These are phyloP conservation scores for Mylabris sibirica DNA, from an alignment of 2,888 invertebrate genomes.

Conservation along the genomic window DNA sequence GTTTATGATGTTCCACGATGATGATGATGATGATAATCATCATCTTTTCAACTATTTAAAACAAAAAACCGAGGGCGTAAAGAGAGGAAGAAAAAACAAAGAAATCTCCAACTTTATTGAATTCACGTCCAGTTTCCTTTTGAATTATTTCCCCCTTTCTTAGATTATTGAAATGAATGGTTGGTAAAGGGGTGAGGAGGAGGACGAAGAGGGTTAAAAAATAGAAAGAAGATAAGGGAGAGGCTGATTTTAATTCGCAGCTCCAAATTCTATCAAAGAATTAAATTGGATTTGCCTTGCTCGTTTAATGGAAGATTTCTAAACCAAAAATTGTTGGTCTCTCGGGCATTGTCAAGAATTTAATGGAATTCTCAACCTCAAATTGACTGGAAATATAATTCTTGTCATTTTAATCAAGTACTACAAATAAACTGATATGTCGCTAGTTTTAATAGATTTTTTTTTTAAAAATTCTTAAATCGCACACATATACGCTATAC, in stretches of 20 bases:
- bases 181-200: constrained; percentile 22
- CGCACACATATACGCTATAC: background rate
- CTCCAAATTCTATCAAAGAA: constrained; percentile 44
- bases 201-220: too few species aligned
- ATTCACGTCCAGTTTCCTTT: background rate
- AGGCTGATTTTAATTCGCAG: constrained; percentile 32
- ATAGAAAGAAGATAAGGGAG: too few species aligned
- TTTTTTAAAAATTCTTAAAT: too few species aligned
- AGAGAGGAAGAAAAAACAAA: background rate
- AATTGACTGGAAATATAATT: constrained; percentile 47
- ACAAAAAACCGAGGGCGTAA: constrained; percentile 21
- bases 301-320: constrained; percentile 48
- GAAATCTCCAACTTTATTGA: background rate
- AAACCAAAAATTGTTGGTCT: constrained; percentile 49
- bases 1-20: constrained; percentile 53
- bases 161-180: constrained; percentile 20
- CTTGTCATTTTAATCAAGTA: constrained; percentile 46
- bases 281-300: constrained; percentile 49
- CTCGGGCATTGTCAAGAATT: constrained; percentile 46
- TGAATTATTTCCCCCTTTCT: background rate
- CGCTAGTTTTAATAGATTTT: constrained; percentile 18
- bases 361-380: constrained; percentile 47
- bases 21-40: too few species aligned
- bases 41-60: constrained; percentile 50
- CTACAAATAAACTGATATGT: constrained; percentile 34